Evolutionary conservation across 2,113 vertebrate genomes (phyloP), one percentile per base, ranked within the genome.

Genomic region (Psilopsiagon aurifrons): DNA sequence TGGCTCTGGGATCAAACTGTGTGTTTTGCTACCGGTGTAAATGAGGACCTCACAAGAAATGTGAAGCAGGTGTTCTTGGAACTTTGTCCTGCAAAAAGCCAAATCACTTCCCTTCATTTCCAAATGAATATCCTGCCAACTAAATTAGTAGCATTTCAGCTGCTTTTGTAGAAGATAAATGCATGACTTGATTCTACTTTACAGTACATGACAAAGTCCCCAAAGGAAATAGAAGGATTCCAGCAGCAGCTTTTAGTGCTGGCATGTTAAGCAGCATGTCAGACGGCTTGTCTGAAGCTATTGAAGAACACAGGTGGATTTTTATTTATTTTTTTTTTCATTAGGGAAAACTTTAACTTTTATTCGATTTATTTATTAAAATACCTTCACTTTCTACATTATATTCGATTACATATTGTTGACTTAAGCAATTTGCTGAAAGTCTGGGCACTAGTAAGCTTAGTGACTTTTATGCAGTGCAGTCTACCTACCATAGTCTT

Each of bases 381-480:
- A 18, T 20, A 7, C 17, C n/a, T 80, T 76, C 20, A 17, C 5
- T 49, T 11, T 33, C 31, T 73, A 10, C 4, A 0, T 51, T 17
- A 2, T 31, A 6, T 47, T 46, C 25, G 19, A 23, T 47, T 43
- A 15, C 1, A 2, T 25, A 4, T 8, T 77, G 28, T n/a, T 78
- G 28, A 10, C 3, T 67, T 17, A 1, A 1, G 9, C 28, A 8
- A 6, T 49, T 64, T 31, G 4, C 9, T 6, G 0, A 2, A 47
- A 33, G 17, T 1, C 35, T 68, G 52, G 66, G 39, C 44, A 2
- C 8, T 15, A 44, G 18, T 24, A 54, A 57, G 35, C 47, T 70
- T 68, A 54, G 55, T 27, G 49, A 0, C 31, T 28, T 11, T 20
- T 20, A 3, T 37, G 24, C 22, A 9, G 63, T 71, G 39, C 63